phyloP scores from a whole-genome alignment of 2,888 invertebrate species.

The Brachyopa scutellaris region DNA sequence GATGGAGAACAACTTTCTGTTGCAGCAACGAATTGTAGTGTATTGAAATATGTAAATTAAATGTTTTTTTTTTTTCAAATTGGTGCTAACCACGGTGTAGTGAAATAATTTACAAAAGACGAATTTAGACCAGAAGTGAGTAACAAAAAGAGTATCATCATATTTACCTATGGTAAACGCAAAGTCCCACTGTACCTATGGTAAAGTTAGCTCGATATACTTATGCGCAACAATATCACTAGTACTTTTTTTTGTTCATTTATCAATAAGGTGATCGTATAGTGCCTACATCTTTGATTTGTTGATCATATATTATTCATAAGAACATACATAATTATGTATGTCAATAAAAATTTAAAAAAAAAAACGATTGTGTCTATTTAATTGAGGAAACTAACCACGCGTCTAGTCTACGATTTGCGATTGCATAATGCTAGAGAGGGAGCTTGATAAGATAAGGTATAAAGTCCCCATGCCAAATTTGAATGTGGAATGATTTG shows the following conservation, averaged over 20 bases:
- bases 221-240: not conserved
- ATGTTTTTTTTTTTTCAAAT: not conserved
- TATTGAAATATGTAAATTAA: not conserved
- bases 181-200: no score
- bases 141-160: no score
- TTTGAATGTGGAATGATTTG: no score
- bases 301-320: conserved; percentile 22
- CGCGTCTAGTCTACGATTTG: no score
- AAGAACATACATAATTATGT: not conserved
- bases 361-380: not conserved
- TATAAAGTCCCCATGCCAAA: no score
- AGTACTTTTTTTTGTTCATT: not conserved
- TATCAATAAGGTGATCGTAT: conserved; percentile 26
- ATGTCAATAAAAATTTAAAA: not conserved
- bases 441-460: no score
- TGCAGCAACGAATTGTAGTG: not conserved
- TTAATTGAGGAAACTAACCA: no score
- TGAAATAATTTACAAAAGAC: not conserved
- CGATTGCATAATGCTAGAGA: no score
- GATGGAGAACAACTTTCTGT: not conserved
- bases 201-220: not conserved
- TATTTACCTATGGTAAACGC: no score
- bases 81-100: not conserved
- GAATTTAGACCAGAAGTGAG: not conserved
- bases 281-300: conserved; percentile 36